Base-by-base conservation (phyloP, 1,140 invertebrate genomes). In the Zaprionus tsacasi region DNA sequence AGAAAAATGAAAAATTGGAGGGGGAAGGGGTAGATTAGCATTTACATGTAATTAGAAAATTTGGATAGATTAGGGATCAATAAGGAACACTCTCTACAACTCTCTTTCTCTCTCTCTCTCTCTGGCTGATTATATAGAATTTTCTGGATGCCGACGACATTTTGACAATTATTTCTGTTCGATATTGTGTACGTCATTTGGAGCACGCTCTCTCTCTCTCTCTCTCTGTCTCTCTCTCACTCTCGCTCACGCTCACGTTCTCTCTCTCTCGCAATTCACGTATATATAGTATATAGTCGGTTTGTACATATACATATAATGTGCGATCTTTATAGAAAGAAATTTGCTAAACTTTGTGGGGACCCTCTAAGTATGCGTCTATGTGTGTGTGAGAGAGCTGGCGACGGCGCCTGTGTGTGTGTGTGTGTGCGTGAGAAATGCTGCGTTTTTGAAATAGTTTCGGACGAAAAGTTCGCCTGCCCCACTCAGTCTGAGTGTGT, bases 401-500 rank as follows among this genome's bases (percentile, higher is more conserved):
- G 27, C 27, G 8, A 12, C 40, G 60, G 25, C 30, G 17, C 30
- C 30, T 85, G 50, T 43, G 79, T 17, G 45, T 61, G 79, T 17
- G 45, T 61, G 30, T 3, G 70, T 77, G 54, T 85, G 54, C 43
- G 79, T 77, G 79, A 82, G 76, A 87, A 87, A 82, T 87, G 76
- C 68, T 86, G 79, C 71, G 71, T 58, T 69, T 67, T 68, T 63
- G 64, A 72, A 81, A 85, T 81, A 73, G 57, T 36, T 59, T 13
- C 56, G 33, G 0, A 57, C 52, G 61, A 38, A 69, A 63, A 45
- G 63, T 35, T 58, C 61, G 55, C 33, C 38, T 65, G 66, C 63
- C 21, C 15, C 43, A 52, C 21, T 12, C 43, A 52, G 13, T 15
- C 55, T 54, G 17, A 30, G 38, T 52, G 52, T 66, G 35, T 69